Base-by-base conservation (phyloP, 1,140 invertebrate species). In the Drosophila repleta region DNA sequence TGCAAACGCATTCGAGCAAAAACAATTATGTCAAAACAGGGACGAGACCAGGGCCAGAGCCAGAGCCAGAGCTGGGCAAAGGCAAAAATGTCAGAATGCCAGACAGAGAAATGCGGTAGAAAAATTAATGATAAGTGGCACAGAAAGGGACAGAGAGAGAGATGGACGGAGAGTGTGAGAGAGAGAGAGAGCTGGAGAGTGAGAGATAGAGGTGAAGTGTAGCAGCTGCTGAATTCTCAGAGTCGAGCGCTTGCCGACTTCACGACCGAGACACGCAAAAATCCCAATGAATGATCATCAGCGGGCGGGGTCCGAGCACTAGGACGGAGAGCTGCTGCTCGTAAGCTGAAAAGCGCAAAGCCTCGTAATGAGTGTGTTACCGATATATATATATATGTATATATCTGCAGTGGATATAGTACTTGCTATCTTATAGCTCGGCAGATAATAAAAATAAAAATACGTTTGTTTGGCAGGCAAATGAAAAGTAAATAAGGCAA, bases 61-160 rank as follows among this genome's bases (percentile, higher is more conserved):
- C 11, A n/a, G 39, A 15, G 13, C 39, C 6, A 37, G n/a, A n/a
- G n/a, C 20, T 11, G 58, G 43, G 65, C 45, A 70, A 81, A 68
- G 74, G 75, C 75, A 60, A 60, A 57, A 90, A 76, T 87, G 87
- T 90, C 85, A 79, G 81, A 75, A 87, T 90, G 81, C 85, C 87
- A 90, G 74, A 78, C 71, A 64, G 76, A 71, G 41, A 89, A 73
- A 79, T 72, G 81, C 77, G 80, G 63, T 74, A 65, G 83, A 88
- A 87, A 89, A 87, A 90, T 90, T 90, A 90, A 90, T 90, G 85
- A 90, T 90, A 90, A 90, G 81, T 87, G 78, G 74, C 78, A 72
- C 66, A 43, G 51, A 37, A 29, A 43, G n/a, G 4, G 18, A 21
- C 18, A 37, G 29, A 11, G 5, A 29, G 4, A 29, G 26, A 29